Conservation (phyloP, 2,797 vertebrate genomes). For the Lerista edwardsae region DNA sequence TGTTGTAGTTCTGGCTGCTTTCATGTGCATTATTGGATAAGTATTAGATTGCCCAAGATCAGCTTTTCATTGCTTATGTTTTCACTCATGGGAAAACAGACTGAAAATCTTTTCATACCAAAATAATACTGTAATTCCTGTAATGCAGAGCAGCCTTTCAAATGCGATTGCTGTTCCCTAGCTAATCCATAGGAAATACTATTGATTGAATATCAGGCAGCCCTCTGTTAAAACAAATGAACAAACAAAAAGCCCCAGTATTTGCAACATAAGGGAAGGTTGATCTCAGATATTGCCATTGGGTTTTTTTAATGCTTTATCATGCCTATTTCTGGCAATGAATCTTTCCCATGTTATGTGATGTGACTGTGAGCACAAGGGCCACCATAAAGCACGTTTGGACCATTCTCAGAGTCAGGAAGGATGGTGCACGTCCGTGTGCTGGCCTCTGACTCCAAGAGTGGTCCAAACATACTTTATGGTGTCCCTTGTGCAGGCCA, state of each 20-base stretch:
- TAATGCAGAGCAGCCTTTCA: not conserved
- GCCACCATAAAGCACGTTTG: too few species aligned
- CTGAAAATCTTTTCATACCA: too few species aligned
- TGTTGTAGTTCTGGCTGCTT: slow-evolving; percentile 58
- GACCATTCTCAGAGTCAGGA: too few species aligned
- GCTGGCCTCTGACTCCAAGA: too few species aligned
- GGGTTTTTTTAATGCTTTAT: not conserved
- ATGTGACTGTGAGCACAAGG: too few species aligned
- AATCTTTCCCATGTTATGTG: not conserved
- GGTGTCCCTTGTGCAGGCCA: too few species aligned
- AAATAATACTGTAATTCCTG: not conserved
- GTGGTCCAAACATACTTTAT: too few species aligned
- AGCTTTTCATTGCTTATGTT: slow-evolving; percentile 10
- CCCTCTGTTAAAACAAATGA: not conserved
- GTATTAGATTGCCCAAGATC: slow-evolving; percentile 22
- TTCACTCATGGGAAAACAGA: not conserved
- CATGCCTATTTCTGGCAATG: not conserved
- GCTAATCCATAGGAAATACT: too few species aligned
- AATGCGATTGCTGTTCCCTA: not conserved
- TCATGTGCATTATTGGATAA: slow-evolving; percentile 41
- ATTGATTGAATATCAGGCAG: too few species aligned
- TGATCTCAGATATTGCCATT: not conserved
- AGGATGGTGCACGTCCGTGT: too few species aligned
- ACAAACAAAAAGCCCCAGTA: not conserved
- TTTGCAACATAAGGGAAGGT: not conserved